Evolutionary conservation across 2,888 invertebrate genomes (phyloP).

Genomic region (Lasioglossum lativentre): DNA sequence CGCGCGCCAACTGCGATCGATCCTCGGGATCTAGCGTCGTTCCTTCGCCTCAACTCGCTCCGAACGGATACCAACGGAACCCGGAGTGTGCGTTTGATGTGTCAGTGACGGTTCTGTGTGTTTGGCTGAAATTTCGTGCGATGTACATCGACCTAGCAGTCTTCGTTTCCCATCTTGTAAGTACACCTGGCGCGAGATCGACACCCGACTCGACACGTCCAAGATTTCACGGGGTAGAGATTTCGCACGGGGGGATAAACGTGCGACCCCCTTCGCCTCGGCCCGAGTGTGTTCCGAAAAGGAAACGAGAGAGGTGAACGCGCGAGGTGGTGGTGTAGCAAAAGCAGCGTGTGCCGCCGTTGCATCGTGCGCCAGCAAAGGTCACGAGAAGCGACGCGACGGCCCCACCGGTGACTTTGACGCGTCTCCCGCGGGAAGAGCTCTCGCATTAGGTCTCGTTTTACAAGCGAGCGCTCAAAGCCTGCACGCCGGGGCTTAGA

Average conservation of each 20-base stretch:
- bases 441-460: conserved; percentile 67
- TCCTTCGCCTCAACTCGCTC: neutral
- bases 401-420: conserved; percentile 64
- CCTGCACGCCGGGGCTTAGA: conserved; percentile 24
- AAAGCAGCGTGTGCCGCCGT: conserved; percentile 17
- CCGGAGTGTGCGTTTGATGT: conserved; percentile 64
- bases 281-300: neutral
- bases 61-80: conserved; percentile 54
- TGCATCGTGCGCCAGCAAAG: conserved; percentile 58
- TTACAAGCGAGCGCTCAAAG: conserved; percentile 69
- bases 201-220: neutral
- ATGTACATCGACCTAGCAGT: conserved; percentile 64
- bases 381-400: conserved; percentile 64
- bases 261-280: neutral
- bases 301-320: conserved; percentile 18
- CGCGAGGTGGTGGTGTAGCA: conserved; percentile 7
- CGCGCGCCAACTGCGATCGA: conserved; percentile 22
- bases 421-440: conserved; percentile 66
- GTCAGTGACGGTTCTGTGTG: conserved; percentile 70
- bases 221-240: conserved; percentile 23
- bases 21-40: conserved; percentile 1
- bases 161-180: conserved; percentile 71
- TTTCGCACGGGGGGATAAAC: neutral
- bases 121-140: conserved; percentile 62
- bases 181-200: conserved; percentile 36